Evolutionary conservation across 1,140 invertebrate genomes (phyloP), one percentile per base, ranked within the genome.

Genomic region (Akabosia matsudoensis): DNA sequence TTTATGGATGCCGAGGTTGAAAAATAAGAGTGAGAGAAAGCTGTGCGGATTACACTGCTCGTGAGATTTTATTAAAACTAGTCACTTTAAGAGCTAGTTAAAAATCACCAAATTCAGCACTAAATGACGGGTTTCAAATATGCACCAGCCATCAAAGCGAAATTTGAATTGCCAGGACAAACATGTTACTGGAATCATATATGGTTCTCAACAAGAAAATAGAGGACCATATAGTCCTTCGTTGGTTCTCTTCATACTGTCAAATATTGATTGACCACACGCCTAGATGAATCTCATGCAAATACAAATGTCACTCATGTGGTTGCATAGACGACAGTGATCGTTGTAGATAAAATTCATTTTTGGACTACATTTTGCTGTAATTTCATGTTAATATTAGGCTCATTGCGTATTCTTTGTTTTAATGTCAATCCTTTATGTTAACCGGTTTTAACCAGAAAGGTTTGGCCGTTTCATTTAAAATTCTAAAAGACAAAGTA

Each of bases 401-500:
- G n/a, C 37, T 45, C 37, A 45, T 45, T 45, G 18, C 18, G 7
- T 45, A 45, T 45, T 45, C 37, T 45, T 45, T 45, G 37, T 45
- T 18, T 45, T 18, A n/a, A n/a, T 45, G 37, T 45, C 37, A 7
- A 45, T 45, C 37, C 18, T 45, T 45, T 45, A 18, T 45, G 37
- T 45, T 45, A 18, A 18, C 37, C 18, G 7, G 18, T 18, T 45
- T n/a, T n/a, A n/a, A n/a, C n/a, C n/a, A n/a, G n/a, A n/a, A n/a
- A n/a, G n/a, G n/a, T n/a, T n/a, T n/a, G n/a, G n/a, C 37, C 7
- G 37, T 13, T 24, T 61, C 13, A 61, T 61, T 16, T n/a, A 61
- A 61, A 61, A 61, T 61, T 61, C 54, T 14, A 22, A 61, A 24
- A 61, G 54, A 61, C 54, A 61, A 61, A 61, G 54, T 61, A 7